Percentiles rank a stretch among this genome's conserved stretches.
Evolutionary conservation across 2,113 vertebrate species (phyloP).

Genomic region (Catharus bicknelli): DNA sequence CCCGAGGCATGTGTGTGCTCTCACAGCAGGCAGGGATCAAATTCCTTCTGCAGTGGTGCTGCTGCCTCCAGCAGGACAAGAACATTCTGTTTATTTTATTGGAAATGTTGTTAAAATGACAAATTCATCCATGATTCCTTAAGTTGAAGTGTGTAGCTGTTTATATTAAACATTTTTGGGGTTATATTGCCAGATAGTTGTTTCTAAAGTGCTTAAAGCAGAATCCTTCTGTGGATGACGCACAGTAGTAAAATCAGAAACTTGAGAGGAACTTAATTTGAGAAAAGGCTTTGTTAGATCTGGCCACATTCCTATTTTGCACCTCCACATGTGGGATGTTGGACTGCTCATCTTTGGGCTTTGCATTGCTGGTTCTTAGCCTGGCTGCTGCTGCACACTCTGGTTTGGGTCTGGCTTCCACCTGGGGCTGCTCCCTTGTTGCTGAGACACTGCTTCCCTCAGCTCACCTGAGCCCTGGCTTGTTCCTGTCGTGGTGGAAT

Average conservation of each 20-base stretch:
- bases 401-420: not conserved
- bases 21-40: not conserved
- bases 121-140: not conserved
- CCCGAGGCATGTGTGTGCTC: accelerated
- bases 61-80: not conserved
- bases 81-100: not conserved
- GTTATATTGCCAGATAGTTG: not conserved
- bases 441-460: not conserved
- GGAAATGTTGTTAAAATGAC: not conserved
- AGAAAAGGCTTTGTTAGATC: not conserved
- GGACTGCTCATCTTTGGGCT: not conserved
- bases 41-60: not conserved
- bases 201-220: not conserved
- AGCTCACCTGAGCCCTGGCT: not conserved
- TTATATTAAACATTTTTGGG: not conserved
- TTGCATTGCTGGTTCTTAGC: not conserved
- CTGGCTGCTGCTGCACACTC: not conserved
- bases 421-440: not conserved
- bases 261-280: not conserved
- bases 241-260: not conserved
- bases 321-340: not conserved
- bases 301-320: slow-evolving; percentile 19
- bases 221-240: not conserved
- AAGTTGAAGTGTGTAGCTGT: not conserved
- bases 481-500: not conserved